A percentile compares a stretch with the other conserved stretches of the same genome.
These are phyloP conservation scores for Nycticebus coucang DNA, from an alignment of 2,113 vertebrate genomes.

Conservation along the genomic window DNA sequence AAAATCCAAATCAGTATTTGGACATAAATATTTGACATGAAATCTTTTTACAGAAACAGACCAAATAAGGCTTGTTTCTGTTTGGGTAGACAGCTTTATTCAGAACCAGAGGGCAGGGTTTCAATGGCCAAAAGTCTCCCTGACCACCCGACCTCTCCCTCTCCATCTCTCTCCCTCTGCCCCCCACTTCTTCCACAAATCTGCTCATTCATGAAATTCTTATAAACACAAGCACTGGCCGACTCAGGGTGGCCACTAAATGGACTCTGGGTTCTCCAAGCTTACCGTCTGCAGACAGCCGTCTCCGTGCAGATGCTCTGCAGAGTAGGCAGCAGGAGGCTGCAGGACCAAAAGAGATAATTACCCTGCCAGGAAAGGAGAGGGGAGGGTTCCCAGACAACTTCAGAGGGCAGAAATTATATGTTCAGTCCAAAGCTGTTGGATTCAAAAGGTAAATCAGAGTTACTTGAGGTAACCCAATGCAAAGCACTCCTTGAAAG, in stretches of 20 bases:
- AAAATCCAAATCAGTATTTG: background rate
- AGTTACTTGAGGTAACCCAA: conserved; percentile 65
- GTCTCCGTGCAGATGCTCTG: background rate
- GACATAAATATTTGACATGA: background rate
- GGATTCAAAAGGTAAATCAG: conserved; percentile 45
- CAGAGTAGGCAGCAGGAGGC: background rate
- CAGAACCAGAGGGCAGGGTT: background rate
- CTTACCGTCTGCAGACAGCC: background rate
- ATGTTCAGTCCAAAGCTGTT: conserved; percentile 6
- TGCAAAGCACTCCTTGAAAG: conserved; percentile 57
- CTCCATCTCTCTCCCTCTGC: background rate
- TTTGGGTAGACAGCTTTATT: background rate
- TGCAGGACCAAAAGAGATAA: background rate
- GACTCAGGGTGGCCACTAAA: background rate
- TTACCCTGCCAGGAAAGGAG: background rate
- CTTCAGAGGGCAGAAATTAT: conserved; percentile 48
- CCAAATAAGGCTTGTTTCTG: background rate
- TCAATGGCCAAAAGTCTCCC: background rate
- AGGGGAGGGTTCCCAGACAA: background rate
- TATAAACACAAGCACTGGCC: background rate
- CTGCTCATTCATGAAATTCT: background rate
- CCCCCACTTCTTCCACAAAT: background rate
- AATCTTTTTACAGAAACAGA: background rate
- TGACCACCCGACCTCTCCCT: background rate
- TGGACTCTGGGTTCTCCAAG: background rate